Base-by-base conservation (phyloP, 30 jellyfish, hydroid and myxozoan genomes). In the Euphysa ruthae region DNA sequence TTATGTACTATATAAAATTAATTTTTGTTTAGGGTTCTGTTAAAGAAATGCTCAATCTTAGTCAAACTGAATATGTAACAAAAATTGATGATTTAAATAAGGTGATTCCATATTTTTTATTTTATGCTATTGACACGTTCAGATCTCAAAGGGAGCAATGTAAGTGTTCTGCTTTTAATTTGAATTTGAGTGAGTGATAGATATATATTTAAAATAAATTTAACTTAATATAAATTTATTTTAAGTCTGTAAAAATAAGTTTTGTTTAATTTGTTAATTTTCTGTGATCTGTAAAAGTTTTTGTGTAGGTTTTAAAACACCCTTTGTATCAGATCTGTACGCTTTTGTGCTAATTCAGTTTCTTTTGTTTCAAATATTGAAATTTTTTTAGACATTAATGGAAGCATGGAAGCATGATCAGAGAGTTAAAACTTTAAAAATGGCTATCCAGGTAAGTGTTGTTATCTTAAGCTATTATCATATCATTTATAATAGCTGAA, bases 11-110 rank as follows among this genome's bases (percentile, higher is more conserved):
- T n/a, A n/a, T n/a, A n/a, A n/a, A n/a, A n/a, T n/a, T 69, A 13
- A 33, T 35, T 51, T 23, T 23, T n/a, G 61, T 61, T 34, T 64
- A 86, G 98, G 98, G 98, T 6, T 88, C 98, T 12, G 28, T 88
- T 43, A 65, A 78, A 25, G 98, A 88, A 52, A 88, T 66, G 66
- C 63, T 88, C 69, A 76, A 88, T 54, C 82, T 88, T 14, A 88
- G 95, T 43, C 98, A 88, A 54, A 93, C 93, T 42, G 98, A 88
- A 32, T 88, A 88, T 50, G 98, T 88, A 29, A 81, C 58, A 43
- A 74, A 91, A 30, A 88, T 88, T 49, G 95, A 88, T 46, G 95
- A 88, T 23, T 78, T 88, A 10, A 88, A 88, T 52, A 85, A 75
- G 85, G 98, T 88, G 61, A 49, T 51, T 43, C n/a, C n/a, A 38